Evolutionary conservation across 2,888 invertebrate genomes (phyloP).

Genomic region (Reticulitermes lucifugus): DNA sequence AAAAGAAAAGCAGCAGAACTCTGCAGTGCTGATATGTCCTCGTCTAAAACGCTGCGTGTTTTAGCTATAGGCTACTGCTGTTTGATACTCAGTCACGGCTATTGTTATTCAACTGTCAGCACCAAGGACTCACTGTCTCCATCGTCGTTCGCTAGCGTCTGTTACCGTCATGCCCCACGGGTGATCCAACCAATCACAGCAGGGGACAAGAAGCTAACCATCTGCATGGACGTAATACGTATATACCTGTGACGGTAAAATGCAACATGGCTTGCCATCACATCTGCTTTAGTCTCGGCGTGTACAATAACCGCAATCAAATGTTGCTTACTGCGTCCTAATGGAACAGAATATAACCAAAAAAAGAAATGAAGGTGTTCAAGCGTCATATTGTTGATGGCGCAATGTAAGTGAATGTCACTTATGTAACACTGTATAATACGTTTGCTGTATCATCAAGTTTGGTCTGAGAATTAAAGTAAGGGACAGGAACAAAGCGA

Average conservation of each 20-base stretch:
- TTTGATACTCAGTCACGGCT: constrained; percentile 25
- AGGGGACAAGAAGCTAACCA: constrained; percentile 3
- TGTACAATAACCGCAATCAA: constrained; percentile 28
- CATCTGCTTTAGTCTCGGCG: background rate
- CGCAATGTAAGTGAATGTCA: background rate
- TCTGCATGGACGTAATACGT: constrained; percentile 12
- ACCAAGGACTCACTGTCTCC: background rate
- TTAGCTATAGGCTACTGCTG: background rate
- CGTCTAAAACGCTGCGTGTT: background rate
- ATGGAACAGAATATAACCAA: constrained; percentile 5
- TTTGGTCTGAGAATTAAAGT: background rate
- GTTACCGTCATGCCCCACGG: constrained; percentile 27
- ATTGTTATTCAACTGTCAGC: constrained; percentile 25
- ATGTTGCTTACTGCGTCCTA: constrained; percentile 23
- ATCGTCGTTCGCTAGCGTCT: constrained; percentile 19
- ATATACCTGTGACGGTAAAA: constrained; percentile 5
- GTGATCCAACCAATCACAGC: constrained; percentile 30
- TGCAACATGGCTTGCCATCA: constrained; percentile 2
- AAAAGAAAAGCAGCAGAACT: background rate
- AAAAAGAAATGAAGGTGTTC: background rate
- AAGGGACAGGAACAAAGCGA: background rate
- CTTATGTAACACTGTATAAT: background rate
- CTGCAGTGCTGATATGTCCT: background rate
- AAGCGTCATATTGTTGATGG: constrained; percentile 15
- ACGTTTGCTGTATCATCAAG: constrained; percentile 9